Evolutionary conservation across 2,113 vertebrate genomes (phyloP), one percentile per base, ranked within the genome.

Genomic region (Porphyrio hochstetteri): DNA sequence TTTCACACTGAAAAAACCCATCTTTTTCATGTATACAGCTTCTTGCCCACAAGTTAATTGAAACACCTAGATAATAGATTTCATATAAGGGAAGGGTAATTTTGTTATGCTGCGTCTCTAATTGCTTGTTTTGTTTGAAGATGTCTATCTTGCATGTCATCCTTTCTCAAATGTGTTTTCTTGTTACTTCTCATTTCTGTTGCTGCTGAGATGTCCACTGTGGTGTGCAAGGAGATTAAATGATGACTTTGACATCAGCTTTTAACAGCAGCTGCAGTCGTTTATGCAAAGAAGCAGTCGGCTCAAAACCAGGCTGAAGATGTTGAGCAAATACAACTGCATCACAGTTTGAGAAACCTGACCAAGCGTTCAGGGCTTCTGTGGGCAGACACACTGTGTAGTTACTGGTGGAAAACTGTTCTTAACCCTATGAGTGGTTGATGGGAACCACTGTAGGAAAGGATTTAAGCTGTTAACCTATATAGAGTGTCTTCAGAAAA

Each of bases 361-460:
- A 1, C 23, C 29, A 55, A 35, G 13, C 0, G 1, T 61, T 74
- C 18, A 16, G 1, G 79, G 46, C 17, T 91, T 4, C 24, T 1
- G 1, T 74, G 55, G 16, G 11, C 35, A 46, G 59, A 18, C 2
- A 2, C 17, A 2, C 36, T 36, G 2, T 28, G 9, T 7, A 33
- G 5, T 35, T 84, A n/a, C 28, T 88, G 11, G 61, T 64, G 38
- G 42, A 75, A 74, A 76, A 59, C 24, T 59, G 28, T 61, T 67
- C 36, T 71, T 87, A 75, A 55, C 19, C 9, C 7, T 59, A 0
- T 1, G 4, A 71, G 5, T 79, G 31, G 28, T n/a, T 79, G 65
- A 21, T 71, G 46, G 71, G 42, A 85, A 17, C 21, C 68, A 31
- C 31, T 29, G 14, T 23, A 50, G n/a, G 36, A 36, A 28, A 44